A percentile compares a stretch with the other conserved stretches of the same genome.
These are phyloP conservation scores for Psix sp. DNA, from an alignment of 1,140 invertebrate genomes.

Conservation along the genomic window DNA sequence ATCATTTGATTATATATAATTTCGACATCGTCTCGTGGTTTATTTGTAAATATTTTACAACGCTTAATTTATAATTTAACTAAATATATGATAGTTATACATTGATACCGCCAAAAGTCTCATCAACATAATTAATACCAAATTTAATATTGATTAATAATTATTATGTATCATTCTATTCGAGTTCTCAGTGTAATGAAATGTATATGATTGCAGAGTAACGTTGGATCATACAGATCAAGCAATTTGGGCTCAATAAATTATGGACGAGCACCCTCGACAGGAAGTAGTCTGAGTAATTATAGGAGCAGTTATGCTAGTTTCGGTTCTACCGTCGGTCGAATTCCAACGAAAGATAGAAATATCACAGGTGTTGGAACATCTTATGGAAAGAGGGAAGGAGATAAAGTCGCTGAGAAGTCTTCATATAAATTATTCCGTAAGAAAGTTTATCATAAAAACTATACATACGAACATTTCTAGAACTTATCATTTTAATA, in stretches of 20 bases:
- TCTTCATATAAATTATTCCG: conserved; percentile 67
- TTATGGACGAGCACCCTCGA: conserved; percentile 64
- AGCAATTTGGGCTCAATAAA: conserved; percentile 57
- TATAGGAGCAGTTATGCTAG: conserved; percentile 68
- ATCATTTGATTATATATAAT: too few species aligned
- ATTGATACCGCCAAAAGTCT: too few species aligned
- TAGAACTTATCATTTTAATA: too few species aligned
- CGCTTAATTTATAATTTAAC: too few species aligned
- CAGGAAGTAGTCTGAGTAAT: conserved; percentile 64
- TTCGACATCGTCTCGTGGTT: too few species aligned
- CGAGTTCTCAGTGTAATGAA: background rate
- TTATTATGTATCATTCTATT: conserved; percentile 38
- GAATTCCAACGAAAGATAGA: conserved; percentile 64
- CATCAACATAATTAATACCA: too few species aligned
- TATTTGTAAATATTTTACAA: too few species aligned
- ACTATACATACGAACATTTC: too few species aligned
- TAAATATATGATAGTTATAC: too few species aligned
- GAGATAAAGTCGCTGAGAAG: conserved; percentile 67
- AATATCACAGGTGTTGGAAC: conserved; percentile 59
- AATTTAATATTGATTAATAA: too few species aligned
- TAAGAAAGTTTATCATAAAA: conserved; percentile 48
- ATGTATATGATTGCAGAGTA: conserved; percentile 59
- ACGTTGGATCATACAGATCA: conserved; percentile 66
- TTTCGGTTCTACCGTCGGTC: conserved; percentile 57
- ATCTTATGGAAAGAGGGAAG: conserved; percentile 66